Evolutionary conservation across 2,888 invertebrate genomes (phyloP), one percentile per base, ranked within the genome.

Genomic region (Lumbricus terrestris): DNA sequence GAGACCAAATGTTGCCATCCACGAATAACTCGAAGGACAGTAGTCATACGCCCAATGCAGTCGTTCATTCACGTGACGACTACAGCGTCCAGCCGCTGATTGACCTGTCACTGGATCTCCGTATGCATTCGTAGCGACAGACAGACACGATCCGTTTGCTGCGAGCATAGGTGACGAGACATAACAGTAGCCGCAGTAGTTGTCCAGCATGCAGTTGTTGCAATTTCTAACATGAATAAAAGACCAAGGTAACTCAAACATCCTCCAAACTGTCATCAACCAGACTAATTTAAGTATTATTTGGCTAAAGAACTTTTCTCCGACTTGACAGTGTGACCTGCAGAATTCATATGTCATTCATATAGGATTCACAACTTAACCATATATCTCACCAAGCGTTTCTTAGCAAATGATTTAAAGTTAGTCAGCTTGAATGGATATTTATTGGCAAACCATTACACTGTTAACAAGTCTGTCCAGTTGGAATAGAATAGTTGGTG

Each of bases 141-240:
- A 54, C 29, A 95, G 91, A 92, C 95, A 95, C 1, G 94, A 94
- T 0, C 95, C 94, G 92, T 95, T 94, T 0, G 91, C 91, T 16
- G 93, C 92, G 38, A 92, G 92, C 6, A 91, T 18, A 47, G 91
- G n/a, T 91, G 92, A 82, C 33, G 92, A 29, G 29, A 34, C 92
- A 92, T 94, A 95, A 92, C 95, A 95, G 92, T 94, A 96, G 1
- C 96, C 96, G 93, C 96, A 96, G 29, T 93, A 91, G 15, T 92
- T 92, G 90, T 94, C 93, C 38, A 94, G 94, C 34, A 95, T 95
- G 92, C 96, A 96, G 13, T 92, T 92, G 89, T 95, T 94, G 93
- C 96, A 96, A 88, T 93, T 93, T 29, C 95, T 95, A 93, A 8
- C 92, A 93, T 35, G 34, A 42, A 37, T n/a, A 69, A 69, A 2